Evolutionary conservation across 2,888 invertebrate species (phyloP).

Genomic region (Ectropis crepuscularia): DNA sequence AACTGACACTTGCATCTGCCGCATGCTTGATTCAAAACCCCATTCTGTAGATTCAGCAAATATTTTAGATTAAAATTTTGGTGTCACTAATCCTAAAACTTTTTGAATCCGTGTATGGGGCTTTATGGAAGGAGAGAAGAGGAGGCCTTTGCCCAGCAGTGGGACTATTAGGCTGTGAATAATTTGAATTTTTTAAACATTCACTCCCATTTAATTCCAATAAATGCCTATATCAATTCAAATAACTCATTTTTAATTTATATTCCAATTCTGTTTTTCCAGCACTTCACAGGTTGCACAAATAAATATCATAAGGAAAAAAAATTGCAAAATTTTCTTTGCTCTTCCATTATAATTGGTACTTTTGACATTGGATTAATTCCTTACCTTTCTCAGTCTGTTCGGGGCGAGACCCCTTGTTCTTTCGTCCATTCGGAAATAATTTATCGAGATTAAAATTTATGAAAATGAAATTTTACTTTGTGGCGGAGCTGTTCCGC

Average conservation of each 20-base stretch:
- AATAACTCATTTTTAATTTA: constrained; percentile 8
- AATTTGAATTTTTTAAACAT: no score
- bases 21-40: no score
- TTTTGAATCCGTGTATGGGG: no score
- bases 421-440: constrained; percentile 55
- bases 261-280: constrained; percentile 2
- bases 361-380: constrained; percentile 62
- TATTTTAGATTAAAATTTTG: no score
- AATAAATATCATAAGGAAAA: constrained; percentile 42
- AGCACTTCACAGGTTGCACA: constrained; percentile 18
- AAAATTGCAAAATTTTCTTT: constrained; percentile 55
- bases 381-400: constrained; percentile 55
- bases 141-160: no score
- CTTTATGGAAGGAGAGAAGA: no score
- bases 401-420: constrained; percentile 48
- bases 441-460: constrained; percentile 64
- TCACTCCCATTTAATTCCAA: no score
- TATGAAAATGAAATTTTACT: constrained; percentile 59
- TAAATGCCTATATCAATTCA: no score
- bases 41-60: no score
- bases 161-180: no score
- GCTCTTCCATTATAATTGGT: constrained; percentile 55
- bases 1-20: no score
- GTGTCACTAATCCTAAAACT: no score
- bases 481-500: constrained; percentile 47